Percentiles rank a stretch among this genome's conserved stretches.
Conservation (phyloP, 2,888 invertebrate species). For the Ennomos fuscantarius region DNA sequence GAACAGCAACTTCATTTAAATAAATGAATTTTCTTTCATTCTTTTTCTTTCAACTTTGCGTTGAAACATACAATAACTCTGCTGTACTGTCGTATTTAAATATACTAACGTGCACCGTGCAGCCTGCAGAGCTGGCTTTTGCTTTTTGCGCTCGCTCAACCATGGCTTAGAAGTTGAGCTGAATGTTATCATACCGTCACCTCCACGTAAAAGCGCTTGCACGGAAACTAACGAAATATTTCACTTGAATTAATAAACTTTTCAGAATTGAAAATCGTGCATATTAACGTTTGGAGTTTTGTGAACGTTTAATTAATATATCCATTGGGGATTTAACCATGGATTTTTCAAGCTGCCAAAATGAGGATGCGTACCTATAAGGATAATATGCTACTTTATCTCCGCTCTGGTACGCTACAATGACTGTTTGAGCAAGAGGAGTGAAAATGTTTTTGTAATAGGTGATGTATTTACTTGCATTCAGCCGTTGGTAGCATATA, state of each 20-base stretch:
- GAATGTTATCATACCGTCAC: constrained; percentile 61
- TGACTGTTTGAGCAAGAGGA: no score
- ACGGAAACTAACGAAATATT: constrained; percentile 29
- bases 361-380: no score
- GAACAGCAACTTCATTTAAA: no score
- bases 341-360: not conserved
- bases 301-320: constrained; percentile 17
- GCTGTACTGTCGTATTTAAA: constrained; percentile 2
- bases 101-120: not conserved
- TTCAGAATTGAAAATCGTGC: constrained; percentile 40
- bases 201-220: constrained; percentile 35
- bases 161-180: constrained; percentile 49
- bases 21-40: no score
- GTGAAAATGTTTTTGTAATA: no score
- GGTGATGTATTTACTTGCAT: no score
- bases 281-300: constrained; percentile 30
- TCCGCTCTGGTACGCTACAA: no score
- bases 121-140: constrained; percentile 41
- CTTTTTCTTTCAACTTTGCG: no score
- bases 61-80: no score
- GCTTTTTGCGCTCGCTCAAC: constrained; percentile 58
- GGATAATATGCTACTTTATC: no score
- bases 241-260: constrained; percentile 48
- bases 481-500: no score
- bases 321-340: constrained; percentile 12